Base-by-base conservation (phyloP, 2,797 vertebrate species). In the Argya squamiceps region DNA sequence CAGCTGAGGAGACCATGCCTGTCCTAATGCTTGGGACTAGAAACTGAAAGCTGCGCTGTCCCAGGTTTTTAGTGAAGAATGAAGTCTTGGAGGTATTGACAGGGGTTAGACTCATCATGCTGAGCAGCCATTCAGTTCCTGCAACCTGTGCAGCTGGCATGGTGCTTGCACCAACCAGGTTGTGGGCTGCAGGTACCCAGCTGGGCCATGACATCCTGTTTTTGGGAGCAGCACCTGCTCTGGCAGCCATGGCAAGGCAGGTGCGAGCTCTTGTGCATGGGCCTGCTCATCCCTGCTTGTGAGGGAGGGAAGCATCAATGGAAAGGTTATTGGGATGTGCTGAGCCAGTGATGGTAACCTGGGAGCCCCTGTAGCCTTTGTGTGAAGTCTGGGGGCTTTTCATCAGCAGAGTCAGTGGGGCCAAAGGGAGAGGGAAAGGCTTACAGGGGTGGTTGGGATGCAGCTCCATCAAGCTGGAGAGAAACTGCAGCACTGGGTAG, bases 221-320 rank as follows among this genome's bases (percentile, higher is more conserved):
- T 49, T 44, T 62, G 41, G 60, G 50, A 79, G 26, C 71, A 82
- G 34, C 8, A 3, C 20, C 32, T 55, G 20, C 49, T 79, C 41
- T 6, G 15, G 46, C 55, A 76, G 59, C 52, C 0, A 0, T 3
- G 7, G 17, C 0, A 0, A 44, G 39, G 17, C 0, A 0, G 26
- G 6, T 84, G 37, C 0, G 0, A 77, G 52, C 36, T 83, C 20
- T 83, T 10, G 30, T 55, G 27, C 41, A 7, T 24, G 56, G 22
- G 3, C 79, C 65, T 87, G 62, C 36, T 81, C 32, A 32, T 67
- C 47, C 32, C 19, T 79, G 17, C 52, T 32, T 6, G 11, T 30
- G 43, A 84, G 11, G 11, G 21, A 19, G 1, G 6, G 12, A 67
- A 60, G 16, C 41, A 43, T 41, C 2, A 4, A 3, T 0, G 56